Percentiles rank a stretch among this genome's conserved stretches.
Conservation (phyloP, 2,797 vertebrate genomes). For the Podargus strigoides region DNA sequence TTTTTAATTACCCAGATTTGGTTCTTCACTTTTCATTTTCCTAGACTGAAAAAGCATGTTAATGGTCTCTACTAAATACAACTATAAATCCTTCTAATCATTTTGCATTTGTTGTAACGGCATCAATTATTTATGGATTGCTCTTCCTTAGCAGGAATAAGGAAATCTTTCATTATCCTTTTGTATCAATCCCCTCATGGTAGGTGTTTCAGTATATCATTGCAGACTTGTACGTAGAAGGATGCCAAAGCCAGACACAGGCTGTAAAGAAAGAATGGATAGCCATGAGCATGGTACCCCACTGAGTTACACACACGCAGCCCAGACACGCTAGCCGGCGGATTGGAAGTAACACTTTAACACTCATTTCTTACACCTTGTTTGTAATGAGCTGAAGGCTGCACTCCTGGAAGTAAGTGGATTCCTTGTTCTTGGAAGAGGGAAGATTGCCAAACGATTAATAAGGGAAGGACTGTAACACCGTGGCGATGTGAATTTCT, state of each 20-base stretch:
- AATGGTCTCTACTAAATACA: neutral
- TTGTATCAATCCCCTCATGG: neutral
- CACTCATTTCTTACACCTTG: neutral
- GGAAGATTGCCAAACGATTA: neutral
- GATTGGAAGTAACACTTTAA: neutral
- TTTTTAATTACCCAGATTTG: neutral
- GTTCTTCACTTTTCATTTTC: neutral
- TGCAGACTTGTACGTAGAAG: neutral
- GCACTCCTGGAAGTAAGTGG: neutral
- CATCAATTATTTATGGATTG: neutral
- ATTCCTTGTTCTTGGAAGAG: neutral
- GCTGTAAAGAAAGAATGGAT: neutral
- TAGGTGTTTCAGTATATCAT: rapidly evolving
- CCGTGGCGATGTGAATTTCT: neutral
- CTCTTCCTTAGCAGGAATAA: neutral
- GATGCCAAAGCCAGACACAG: neutral
- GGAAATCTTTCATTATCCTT: neutral
- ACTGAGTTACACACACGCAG: neutral
- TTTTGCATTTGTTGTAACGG: neutral
- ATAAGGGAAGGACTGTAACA: neutral
- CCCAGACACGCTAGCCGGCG: rapidly evolving
- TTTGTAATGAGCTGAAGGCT: neutral
- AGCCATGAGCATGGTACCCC: rapidly evolving
- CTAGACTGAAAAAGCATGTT: neutral
- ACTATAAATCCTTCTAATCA: neutral